These are phyloP conservation scores for Cyphomyrus discorhynchus DNA, from an alignment of 2,113 vertebrate species.

Conservation along the genomic window DNA sequence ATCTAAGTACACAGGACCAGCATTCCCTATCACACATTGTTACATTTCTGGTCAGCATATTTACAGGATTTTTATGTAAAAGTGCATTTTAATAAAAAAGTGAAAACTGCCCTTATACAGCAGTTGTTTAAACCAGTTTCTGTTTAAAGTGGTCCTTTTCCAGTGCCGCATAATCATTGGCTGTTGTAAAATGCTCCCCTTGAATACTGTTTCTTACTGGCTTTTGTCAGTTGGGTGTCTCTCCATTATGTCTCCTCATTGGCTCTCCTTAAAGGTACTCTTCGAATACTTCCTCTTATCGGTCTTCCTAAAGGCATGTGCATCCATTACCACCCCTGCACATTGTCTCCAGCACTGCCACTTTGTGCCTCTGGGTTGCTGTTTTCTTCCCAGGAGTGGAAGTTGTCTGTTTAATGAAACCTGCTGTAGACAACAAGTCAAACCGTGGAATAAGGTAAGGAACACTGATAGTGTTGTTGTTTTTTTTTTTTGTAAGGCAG, in stretches of 20 bases:
- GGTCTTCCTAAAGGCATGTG: neutral
- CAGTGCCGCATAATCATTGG: neutral
- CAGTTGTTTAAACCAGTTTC: neutral
- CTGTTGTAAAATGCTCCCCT: neutral
- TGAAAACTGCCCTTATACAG: conserved; percentile 4
- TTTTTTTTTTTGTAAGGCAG: neutral
- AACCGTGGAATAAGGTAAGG: neutral
- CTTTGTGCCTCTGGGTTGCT: neutral
- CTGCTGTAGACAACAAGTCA: neutral
- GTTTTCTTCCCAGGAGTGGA: neutral
- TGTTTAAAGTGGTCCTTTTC: neutral
- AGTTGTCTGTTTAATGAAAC: neutral
- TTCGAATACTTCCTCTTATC: neutral
- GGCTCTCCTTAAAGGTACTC: neutral
- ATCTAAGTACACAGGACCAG: neutral
- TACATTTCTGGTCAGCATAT: conserved; percentile 3
- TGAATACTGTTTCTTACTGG: neutral
- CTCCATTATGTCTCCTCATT: neutral
- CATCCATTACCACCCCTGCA: neutral
- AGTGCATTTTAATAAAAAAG: conserved; percentile 6
- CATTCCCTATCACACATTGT: neutral
- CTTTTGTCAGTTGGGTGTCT: neutral
- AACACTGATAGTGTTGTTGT: neutral
- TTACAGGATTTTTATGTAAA: conserved; percentile 5
- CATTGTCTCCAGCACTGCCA: neutral